Evolutionary conservation across 23 tunicate species (phyloP).

Genomic region (Pegea sp.): DNA sequence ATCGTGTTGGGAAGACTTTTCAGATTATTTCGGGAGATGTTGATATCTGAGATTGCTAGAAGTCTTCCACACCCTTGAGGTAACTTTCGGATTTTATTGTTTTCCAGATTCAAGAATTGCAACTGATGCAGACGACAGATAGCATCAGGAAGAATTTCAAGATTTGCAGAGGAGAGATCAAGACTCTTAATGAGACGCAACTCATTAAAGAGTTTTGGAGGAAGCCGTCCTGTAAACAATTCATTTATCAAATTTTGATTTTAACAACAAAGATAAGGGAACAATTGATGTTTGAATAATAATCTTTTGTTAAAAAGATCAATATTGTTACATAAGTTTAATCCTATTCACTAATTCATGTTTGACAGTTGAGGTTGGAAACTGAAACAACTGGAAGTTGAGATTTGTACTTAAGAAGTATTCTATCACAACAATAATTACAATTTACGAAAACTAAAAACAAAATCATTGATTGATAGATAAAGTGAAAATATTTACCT

Average conservation of each 20-base stretch:
- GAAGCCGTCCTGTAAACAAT: constrained; percentile 41
- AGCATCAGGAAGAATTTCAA: constrained; percentile 55
- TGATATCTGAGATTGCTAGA: constrained; percentile 18
- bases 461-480: no score
- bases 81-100: constrained; percentile 23
- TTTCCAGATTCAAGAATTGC: constrained; percentile 27
- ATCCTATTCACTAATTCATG: no score
- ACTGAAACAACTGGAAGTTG: no score
- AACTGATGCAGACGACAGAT: constrained; percentile 40
- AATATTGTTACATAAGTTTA: no score
- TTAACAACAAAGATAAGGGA: neutral
- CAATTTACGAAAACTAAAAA: no score
- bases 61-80: constrained; percentile 35
- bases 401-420: no score
- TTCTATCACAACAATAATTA: no score
- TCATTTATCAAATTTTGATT: neutral
- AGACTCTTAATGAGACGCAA: constrained; percentile 29
- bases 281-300: no score
- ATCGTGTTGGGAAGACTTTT: constrained; percentile 26
- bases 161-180: constrained; percentile 44
- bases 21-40: constrained; percentile 43
- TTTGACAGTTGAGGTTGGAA: no score
- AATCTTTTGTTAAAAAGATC: no score
- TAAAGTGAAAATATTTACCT: constrained; percentile 26
- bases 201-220: constrained; percentile 39